Evolutionary conservation across 2,888 invertebrate species (phyloP), one percentile per base, ranked within the genome.

Genomic region (Eumerus sabulonum): DNA sequence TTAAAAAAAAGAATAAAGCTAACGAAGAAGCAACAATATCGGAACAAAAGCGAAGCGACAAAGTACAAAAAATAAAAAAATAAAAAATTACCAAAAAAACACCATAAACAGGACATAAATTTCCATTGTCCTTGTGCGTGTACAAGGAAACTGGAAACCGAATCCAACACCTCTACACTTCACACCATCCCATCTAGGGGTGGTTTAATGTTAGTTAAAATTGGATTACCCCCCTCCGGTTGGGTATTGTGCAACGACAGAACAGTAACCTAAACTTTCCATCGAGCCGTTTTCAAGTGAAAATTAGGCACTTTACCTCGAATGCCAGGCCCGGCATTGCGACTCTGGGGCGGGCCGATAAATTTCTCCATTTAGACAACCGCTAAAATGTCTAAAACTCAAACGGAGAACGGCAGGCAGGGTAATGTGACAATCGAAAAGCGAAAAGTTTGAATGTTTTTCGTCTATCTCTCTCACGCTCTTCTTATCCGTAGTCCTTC

Each of bases 401-500:
- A 35, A 18, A n/a, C 42, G n/a, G 40, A 11, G n/a, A n/a, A 40
- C 59, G 36, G 50, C 68, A 45, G 36, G 50, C 68, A 45, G 64
- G 74, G 74, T 79, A 79, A 79, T 79, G 79, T 79, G 79, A 79
- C 79, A 79, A 79, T 79, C 79, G 79, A 79, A 74, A 77, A 70
- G 68, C 79, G 79, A 79, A 74, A 77, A 70, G 68, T 79, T 74
- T 68, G 66, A 63, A 54, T 70, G 54, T 64, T 57, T 59, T 73
- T 70, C 73, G 2, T 27, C 27, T 27, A 27, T 7, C 27, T 27
- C 27, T 7, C 7, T 27, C 27, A 27, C 7, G 7, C 7, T 2
- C 27, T 7, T 27, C 27, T 27, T 7, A 27, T 27, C 27, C 27
- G 2, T 2, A 4, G 2, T 27, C 27, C 27, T 4, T 27, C 7